Base-by-base conservation (phyloP, 2,888 invertebrate species). In the Drosophila eohydei region DNA sequence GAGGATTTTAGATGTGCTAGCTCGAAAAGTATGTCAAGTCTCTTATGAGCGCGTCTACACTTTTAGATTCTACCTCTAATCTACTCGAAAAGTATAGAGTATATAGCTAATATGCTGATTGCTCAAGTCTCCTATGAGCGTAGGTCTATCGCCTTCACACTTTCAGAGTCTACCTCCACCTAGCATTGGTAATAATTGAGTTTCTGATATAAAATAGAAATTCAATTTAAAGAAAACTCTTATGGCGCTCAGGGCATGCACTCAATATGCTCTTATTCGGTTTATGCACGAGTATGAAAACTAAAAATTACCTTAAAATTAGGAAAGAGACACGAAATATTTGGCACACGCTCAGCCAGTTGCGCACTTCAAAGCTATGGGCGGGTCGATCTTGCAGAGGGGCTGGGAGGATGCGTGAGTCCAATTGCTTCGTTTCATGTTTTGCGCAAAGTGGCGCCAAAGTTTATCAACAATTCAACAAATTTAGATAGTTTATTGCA, bases 381-480 rank as follows among this genome's bases (percentile, higher is more conserved):
- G 30, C 9, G 12, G 38, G 32, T 2, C 12, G 36, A 38, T 44
- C 28, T 38, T 38, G 40, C 32, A 11, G 12, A 1, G 55, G 0
- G 28, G 9, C 26, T 2, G 12, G 4, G 14, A 14, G 36, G 4
- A 6, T 11, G 54, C 16, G 11, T 51, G 54, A 40, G 50, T 14
- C 41, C 77, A 73, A 81, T 79, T 74, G 82, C 63, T 74, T 80
- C 62, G 73, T 89, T 82, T 80, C 83, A 80, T 78, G 72, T 84
- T 82, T 69, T 57, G 71, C 77, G 72, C 86, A 75, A 82, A 90
- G 90, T 90, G 88, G 88, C 88, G 88, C 90, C 90, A 89, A 86
- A 88, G 87, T 88, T 90, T 90, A 89, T 89, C 90, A 90, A 90
- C 88, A 90, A 90, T 82, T 86, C 87, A 88, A 90, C 90, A 89